These are phyloP conservation scores for Antheraea assamensis DNA, from an alignment of 2,888 invertebrate species.

Conservation along the genomic window DNA sequence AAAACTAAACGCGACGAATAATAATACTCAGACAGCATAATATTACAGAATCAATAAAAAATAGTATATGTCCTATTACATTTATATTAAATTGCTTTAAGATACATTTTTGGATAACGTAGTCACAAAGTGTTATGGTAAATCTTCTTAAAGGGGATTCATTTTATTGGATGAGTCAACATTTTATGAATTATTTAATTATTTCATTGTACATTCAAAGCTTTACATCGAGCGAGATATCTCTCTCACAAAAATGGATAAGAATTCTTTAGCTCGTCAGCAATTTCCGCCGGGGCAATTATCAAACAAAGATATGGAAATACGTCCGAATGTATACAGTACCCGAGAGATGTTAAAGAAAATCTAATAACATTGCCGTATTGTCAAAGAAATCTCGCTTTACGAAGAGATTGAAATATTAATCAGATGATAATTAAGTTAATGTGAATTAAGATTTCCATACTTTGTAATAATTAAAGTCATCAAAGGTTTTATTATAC, in stretches of 20 bases:
- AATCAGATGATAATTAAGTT: not conserved
- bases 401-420: not conserved
- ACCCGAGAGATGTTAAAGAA: constrained; percentile 2
- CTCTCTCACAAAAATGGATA: not conserved
- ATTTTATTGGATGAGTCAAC: not conserved
- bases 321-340: not conserved
- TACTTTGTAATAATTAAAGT: too few relatives aligned
- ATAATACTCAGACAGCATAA: too few relatives aligned
- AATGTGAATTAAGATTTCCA: not conserved
- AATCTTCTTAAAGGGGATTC: not conserved
- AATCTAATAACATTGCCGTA: not conserved
- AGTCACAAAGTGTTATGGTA: not conserved
- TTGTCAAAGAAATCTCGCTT: not conserved
- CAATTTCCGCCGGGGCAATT: not conserved
- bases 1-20: too few relatives aligned
- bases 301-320: constrained; percentile 10
- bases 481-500: too few relatives aligned
- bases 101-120: not conserved
- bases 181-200: not conserved
- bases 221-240: not conserved
- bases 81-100: too few relatives aligned
- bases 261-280: not conserved
- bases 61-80: too few relatives aligned
- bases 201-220: not conserved
- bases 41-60: too few relatives aligned